A percentile compares a stretch with the other conserved stretches of the same genome.
These are phyloP conservation scores for Sebastes vulpes DNA, from an alignment of 2,797 vertebrate genomes.

Conservation along the genomic window DNA sequence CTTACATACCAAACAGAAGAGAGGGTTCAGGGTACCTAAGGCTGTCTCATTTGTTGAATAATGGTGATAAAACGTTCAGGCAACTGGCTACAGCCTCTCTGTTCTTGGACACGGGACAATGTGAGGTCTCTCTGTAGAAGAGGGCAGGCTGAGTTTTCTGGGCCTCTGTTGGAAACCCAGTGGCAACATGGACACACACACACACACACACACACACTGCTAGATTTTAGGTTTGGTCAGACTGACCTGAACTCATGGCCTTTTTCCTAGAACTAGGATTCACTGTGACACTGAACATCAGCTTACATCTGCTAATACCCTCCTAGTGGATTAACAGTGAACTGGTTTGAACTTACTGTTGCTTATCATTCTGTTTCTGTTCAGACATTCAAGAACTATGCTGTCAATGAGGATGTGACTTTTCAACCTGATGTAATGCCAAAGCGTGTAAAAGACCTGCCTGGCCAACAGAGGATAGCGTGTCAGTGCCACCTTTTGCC, in stretches of 20 bases:
- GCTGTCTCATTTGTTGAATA: neutral
- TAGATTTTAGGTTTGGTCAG: slow-evolving; percentile 10
- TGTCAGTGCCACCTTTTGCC: too few species aligned
- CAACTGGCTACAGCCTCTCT: neutral
- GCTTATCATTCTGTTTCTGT: slow-evolving; percentile 10
- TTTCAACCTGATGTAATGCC: too few species aligned
- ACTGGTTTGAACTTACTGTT: neutral
- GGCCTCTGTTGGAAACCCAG: slow-evolving; percentile 1
- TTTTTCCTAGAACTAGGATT: slow-evolving; percentile 14
- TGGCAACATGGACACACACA: neutral
- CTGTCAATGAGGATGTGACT: neutral
- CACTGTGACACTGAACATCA: slow-evolving; percentile 4
- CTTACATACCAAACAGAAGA: neutral
- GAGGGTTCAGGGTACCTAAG: neutral
- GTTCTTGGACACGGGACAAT: neutral
- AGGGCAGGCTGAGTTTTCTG: neutral
- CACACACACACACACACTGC: neutral
- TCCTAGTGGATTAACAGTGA: slow-evolving; percentile 8
- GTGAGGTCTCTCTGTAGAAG: neutral
- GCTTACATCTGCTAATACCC: slow-evolving; percentile 10
- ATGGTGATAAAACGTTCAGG: neutral
- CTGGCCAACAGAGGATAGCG: too few species aligned
- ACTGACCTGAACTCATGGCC: slow-evolving; percentile 17
- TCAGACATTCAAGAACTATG: slow-evolving; percentile 3
- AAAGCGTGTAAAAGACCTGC: too few species aligned